Conservation (phyloP, 2,888 invertebrate genomes). For the Dioctria linearis region DNA sequence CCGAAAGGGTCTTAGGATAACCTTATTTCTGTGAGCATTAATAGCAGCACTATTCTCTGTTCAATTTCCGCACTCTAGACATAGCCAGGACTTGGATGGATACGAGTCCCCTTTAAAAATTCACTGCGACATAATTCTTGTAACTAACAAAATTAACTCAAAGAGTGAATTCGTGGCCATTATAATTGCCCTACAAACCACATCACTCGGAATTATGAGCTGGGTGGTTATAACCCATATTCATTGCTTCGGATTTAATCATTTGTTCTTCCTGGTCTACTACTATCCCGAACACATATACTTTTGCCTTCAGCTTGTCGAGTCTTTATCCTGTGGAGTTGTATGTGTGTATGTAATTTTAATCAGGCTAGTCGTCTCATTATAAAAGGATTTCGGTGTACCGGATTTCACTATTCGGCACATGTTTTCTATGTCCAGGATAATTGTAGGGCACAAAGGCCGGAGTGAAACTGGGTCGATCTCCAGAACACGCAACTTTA, state of each 20-base stretch:
- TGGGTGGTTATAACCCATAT: background rate
- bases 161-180: slow-evolving; percentile 5
- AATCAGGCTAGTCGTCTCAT: background rate
- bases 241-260: background rate
- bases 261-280: no score
- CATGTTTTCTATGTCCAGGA: background rate
- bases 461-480: background rate
- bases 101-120: slow-evolving; percentile 10
- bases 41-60: slow-evolving; percentile 19
- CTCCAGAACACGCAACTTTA: no score
- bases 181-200: slow-evolving; percentile 13
- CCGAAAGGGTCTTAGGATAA: slow-evolving; percentile 24
- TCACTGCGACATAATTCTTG: slow-evolving; percentile 18
- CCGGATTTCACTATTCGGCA: background rate
- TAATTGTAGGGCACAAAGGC: background rate
- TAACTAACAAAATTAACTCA: background rate
- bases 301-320: no score
- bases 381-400: background rate
- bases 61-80: slow-evolving; percentile 16
- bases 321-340: no score
- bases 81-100: background rate
- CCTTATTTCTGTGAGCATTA: slow-evolving; percentile 24
- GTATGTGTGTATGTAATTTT: background rate
- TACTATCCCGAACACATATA: no score
- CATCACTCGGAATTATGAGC: background rate